These are phyloP conservation scores for Leptinotarsa haldemani DNA, from an alignment of 2,888 invertebrate genomes.

Conservation along the genomic window DNA sequence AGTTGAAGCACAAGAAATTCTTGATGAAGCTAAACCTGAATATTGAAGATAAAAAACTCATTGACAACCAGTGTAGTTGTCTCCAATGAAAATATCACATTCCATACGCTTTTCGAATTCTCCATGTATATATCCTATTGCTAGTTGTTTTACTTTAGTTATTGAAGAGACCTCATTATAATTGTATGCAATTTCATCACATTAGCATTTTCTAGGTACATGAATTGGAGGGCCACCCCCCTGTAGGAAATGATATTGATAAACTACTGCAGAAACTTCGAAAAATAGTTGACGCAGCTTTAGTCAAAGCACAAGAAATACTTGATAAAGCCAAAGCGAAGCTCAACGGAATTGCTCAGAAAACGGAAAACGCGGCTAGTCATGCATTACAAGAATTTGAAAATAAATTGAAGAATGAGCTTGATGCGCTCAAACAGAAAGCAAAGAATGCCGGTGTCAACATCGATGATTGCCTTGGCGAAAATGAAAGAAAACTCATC, in stretches of 20 bases:
- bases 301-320: conserved; percentile 32
- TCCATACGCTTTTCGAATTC: too few relatives aligned
- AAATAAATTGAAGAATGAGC: conserved; percentile 24
- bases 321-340: conserved; percentile 28
- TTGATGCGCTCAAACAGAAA: conserved; percentile 34
- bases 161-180: too few relatives aligned
- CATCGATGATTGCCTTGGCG: conserved; percentile 36
- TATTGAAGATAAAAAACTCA: too few relatives aligned
- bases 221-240: background rate
- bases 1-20: too few relatives aligned
- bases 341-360: conserved; percentile 24
- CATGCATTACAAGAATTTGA: conserved; percentile 19
- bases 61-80: too few relatives aligned
- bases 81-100: too few relatives aligned
- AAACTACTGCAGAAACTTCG: conserved; percentile 30
- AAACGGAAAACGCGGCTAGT: conserved; percentile 2
- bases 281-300: conserved; percentile 27
- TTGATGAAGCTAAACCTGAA: too few relatives aligned
- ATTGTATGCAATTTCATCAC: too few relatives aligned
- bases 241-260: conserved; percentile 31
- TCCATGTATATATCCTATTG: too few relatives aligned
- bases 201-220: background rate
- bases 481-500: conserved; percentile 29
- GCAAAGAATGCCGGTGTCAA: conserved; percentile 36
- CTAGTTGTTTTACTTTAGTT: too few relatives aligned